Percentiles rank a stretch among this genome's conserved stretches.
These are phyloP conservation scores for Sinodicranocentrus sp. DNA, from an alignment of 2,888 invertebrate genomes.

Conservation along the genomic window DNA sequence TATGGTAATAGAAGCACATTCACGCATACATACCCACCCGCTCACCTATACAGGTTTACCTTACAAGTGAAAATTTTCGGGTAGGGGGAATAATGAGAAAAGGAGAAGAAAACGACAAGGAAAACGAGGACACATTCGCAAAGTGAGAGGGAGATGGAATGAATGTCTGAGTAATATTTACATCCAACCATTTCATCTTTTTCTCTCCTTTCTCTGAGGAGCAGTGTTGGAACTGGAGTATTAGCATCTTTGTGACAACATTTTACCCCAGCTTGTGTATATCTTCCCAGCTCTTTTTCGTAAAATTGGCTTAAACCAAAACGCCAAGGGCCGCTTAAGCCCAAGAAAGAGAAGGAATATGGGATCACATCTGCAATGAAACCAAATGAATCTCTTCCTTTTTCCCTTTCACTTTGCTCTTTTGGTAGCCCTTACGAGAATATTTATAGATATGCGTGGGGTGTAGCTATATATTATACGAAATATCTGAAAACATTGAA, in stretches of 20 bases:
- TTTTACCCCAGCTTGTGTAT: constrained; percentile 4
- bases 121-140: constrained; percentile 35
- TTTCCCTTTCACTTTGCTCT: constrained; percentile 7
- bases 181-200: constrained; percentile 39
- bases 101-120: constrained; percentile 10
- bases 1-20: background rate
- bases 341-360: constrained; percentile 27
- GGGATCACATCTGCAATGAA: constrained; percentile 65
- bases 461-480: no score
- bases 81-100: constrained; percentile 17
- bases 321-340: no score
- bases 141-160: constrained; percentile 7
- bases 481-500: no score
- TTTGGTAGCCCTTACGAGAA: background rate
- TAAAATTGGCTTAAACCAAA: no score
- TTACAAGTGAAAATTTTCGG: background rate
- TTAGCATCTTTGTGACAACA: background rate
- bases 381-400: constrained; percentile 61
- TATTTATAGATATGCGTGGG: no score
- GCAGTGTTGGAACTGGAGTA: background rate
- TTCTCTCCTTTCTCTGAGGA: constrained; percentile 31
- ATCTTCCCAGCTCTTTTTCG: background rate
- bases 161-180: constrained; percentile 38
- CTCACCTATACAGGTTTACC: background rate
- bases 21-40: background rate